Evolutionary conservation across 1,140 invertebrate species (phyloP).

Genomic region (Plodia interpunctella): DNA sequence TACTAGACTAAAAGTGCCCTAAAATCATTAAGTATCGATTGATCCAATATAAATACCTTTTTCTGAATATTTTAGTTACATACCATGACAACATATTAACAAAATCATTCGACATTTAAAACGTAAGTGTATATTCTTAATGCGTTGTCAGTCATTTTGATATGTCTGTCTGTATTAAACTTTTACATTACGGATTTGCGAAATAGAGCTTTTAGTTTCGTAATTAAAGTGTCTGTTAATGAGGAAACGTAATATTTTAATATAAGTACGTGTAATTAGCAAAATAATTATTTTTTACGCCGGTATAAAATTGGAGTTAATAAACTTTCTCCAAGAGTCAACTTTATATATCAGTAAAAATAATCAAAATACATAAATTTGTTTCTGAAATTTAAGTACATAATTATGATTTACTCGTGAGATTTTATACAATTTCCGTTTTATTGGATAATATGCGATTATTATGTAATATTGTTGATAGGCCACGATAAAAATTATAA

Average conservation of each 20-base stretch:
- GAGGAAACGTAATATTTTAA: slow-evolving; percentile 9
- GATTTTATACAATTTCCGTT: too few species aligned
- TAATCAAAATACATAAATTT: too few species aligned
- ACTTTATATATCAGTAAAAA: too few species aligned
- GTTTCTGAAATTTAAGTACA: too few species aligned
- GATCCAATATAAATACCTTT: too few species aligned
- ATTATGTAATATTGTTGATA: too few species aligned
- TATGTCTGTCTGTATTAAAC: slow-evolving; percentile 19
- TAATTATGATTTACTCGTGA: too few species aligned
- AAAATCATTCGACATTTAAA: neutral
- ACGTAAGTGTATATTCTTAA: neutral
- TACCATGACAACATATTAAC: neutral
- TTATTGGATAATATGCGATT: too few species aligned
- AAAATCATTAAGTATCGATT: too few species aligned
- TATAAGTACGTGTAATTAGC: slow-evolving; percentile 1
- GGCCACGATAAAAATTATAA: too few species aligned
- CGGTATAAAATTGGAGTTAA: neutral
- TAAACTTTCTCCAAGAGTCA: too few species aligned
- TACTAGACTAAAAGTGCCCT: too few species aligned
- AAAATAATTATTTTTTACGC: neutral
- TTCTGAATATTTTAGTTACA: neutral
- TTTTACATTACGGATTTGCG: slow-evolving; percentile 23
- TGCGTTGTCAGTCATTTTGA: slow-evolving; percentile 45
- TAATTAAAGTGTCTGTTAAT: slow-evolving; percentile 24
- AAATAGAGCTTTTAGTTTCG: slow-evolving; percentile 28